Base-by-base conservation (phyloP, 2,797 vertebrate genomes). In the Gastrophryne carolinensis region DNA sequence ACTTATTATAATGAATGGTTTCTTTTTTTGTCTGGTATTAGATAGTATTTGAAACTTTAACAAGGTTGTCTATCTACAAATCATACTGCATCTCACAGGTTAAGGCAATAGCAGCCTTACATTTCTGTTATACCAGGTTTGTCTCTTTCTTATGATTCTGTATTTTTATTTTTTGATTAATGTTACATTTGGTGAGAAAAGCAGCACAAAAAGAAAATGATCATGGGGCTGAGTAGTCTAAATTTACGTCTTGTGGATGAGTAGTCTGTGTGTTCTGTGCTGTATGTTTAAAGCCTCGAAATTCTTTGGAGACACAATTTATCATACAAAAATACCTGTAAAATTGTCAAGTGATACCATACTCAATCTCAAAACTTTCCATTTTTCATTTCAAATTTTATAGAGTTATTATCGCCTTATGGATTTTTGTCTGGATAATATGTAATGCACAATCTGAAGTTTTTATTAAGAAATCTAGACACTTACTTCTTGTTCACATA, bases 261-360 rank as follows among this genome's bases (percentile, higher is more conserved):
- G 15, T 26, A 7, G 13, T 15, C 3, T 27, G 26, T 30, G 30
- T 56, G 24, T 56, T 56, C 30, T 29, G 15, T 30, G 39, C 15
- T n/a, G 26, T 56, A 56, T 56, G 53, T 30, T 56, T 56, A 30
- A 29, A 29, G 26, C 53, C 24, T 54, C 24, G 27, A 13, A 58
- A 58, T 21, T 13, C 56, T 60, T 21, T 8, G 21, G 4, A 60
- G 17, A 60, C 54, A 21, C 32, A 60, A 60, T 35, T 35, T 32
- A 37, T 60, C 30, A 60, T 35, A 27, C n/a, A 56, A 29, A 29
- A 56, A 56, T 3, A 52, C 19, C 49, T 52, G 17, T 52, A 52
- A 52, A 60, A 17, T 60, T 60, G 56, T 60, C 56, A 35, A 34
- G 17, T 60, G 30, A 34, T 60, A 60, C 56, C 5, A 60, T 60